A percentile compares a stretch with the other conserved stretches of the same genome.
Conservation (phyloP, 2,888 invertebrate species). For the Cataglyphis rosenhaueri region DNA sequence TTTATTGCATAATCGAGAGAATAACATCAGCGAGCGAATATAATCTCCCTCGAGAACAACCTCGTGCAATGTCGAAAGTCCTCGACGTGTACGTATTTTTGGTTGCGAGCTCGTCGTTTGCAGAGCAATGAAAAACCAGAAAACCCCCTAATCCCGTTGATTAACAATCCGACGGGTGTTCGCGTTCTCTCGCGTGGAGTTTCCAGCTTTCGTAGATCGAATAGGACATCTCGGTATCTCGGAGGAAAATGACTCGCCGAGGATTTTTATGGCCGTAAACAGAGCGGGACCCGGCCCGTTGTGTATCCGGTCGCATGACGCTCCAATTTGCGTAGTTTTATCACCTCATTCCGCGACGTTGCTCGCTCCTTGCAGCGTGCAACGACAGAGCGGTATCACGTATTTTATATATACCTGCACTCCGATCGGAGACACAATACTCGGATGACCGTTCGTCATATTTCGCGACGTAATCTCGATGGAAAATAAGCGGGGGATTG, state of each 20-base stretch:
- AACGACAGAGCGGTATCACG: neutral
- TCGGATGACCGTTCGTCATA: slow-evolving; percentile 15
- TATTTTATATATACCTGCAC: slow-evolving; percentile 14
- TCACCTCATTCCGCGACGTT: slow-evolving; percentile 32
- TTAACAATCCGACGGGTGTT: slow-evolving; percentile 48
- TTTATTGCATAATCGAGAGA: neutral
- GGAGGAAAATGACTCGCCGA: slow-evolving; percentile 3
- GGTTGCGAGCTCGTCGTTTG: slow-evolving; percentile 19
- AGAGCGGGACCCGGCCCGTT: neutral
- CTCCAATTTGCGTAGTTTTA: slow-evolving; percentile 47
- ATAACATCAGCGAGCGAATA: neutral
- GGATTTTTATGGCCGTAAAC: slow-evolving; percentile 44
- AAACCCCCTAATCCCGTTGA: slow-evolving; percentile 45
- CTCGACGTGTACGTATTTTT: slow-evolving; percentile 15
- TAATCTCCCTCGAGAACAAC: slow-evolving; percentile 29
- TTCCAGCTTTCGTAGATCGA: slow-evolving; percentile 3
- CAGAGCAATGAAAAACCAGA: slow-evolving; percentile 29
- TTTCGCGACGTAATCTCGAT: slow-evolving; percentile 14
- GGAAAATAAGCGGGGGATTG: slow-evolving; percentile 38
- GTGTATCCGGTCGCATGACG: slow-evolving; percentile 32
- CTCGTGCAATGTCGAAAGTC: slow-evolving; percentile 15
- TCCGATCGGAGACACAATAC: neutral
- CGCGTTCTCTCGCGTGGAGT: slow-evolving; percentile 13
- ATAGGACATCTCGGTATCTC: slow-evolving; percentile 1
- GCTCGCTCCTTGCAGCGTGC: slow-evolving; percentile 3